Base-by-base conservation (phyloP, 2,888 invertebrate genomes). In the Heteropelma amictum region DNA sequence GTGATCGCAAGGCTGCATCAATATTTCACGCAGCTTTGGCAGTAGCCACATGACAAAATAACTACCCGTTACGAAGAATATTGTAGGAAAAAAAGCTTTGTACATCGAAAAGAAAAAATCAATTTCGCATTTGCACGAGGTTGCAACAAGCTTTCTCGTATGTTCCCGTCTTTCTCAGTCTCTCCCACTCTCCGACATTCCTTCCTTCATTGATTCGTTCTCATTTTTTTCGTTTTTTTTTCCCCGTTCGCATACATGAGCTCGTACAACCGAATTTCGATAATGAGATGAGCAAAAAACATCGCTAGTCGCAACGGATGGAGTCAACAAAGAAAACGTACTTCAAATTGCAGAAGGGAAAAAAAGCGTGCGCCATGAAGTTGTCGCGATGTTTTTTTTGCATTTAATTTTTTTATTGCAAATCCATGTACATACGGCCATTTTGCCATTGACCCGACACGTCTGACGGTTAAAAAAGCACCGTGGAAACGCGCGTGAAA, bases 391-490 rank as follows among this genome's bases (percentile, higher is more conserved):
- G 17, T 10, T 19, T 12, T 51, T 51, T 45, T 47, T 23, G 5
- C 17, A 23, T 51, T 38, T 49, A 45, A 38, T 38, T 26, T 83
- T 84, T 63, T 85, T 83, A 83, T 86, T 85, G 84, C 84, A 86
- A 84, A 84, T 83, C 80, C 76, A 77, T 79, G 84, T 81, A 68
- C 49, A 68, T 68, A 86, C 87, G 86, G 87, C 87, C 87, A 87
- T 87, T 84, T 87, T 87, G 86, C 85, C 79, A 76, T 77, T 78
- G 80, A 85, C 82, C 85, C 86, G 86, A 85, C 85, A 84, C 82
- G 83, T 83, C 83, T 84, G 82, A 77, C 76, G 68, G 71, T 71
- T 75, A 56, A 61, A 71, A 71, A 17, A 17, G 47, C 42, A 23
- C 23, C 33, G 8, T 5, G n/a, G n/a, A n/a, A n/a, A 26, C 17